Base-by-base conservation (phyloP, 2,797 vertebrate genomes). In the Poeciliopsis presidionis region DNA sequence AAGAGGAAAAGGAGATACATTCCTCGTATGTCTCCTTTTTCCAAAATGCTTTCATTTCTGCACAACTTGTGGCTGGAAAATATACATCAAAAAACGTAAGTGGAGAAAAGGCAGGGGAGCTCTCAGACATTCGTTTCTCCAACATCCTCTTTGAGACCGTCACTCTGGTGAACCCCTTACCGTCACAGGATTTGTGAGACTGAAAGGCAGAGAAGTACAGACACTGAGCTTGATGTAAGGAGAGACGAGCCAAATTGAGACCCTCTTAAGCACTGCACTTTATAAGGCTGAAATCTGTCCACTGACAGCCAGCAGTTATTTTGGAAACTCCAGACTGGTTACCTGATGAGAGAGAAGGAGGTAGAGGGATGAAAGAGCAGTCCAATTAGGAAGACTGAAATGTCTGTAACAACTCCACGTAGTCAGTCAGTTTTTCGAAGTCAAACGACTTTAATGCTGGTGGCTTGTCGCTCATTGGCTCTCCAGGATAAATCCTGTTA, bases 371-470 rank as follows among this genome's bases (percentile, higher is more conserved):
- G 72, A 83, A 76, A 86, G 78, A 79, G 81, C 41, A 70, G 83
- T 87, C 86, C 87, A 93, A 90, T 89, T 91, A 92, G 75, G 65
- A 81, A 80, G 85, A 79, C 73, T 87, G 80, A 89, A 89, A 84
- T 85, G 71, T 72, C 78, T 84, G 79, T 78, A 76, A 89, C 88
- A 87, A 87, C 74, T 84, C 81, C 80, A 84, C 70, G 80, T 57
- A 82, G 74, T 39, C 69, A 49, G 81, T 63, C 53, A 16, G 79
- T 78, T 85, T 76, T 79, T 49, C 87, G 67, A 75, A 84, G 82
- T 74, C 14, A 36, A 81, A 71, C 67, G 41, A 77, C 79, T 87
- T 84, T 81, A 73, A 77, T 75, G 69, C 69, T 59, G 41, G 47
- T 73, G 57, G 61, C 73, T 74, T 78, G 76, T 73, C 72, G 65